phyloP scores from a whole-genome alignment of 2,113 vertebrate genomes.

The Pithys albifrons region DNA sequence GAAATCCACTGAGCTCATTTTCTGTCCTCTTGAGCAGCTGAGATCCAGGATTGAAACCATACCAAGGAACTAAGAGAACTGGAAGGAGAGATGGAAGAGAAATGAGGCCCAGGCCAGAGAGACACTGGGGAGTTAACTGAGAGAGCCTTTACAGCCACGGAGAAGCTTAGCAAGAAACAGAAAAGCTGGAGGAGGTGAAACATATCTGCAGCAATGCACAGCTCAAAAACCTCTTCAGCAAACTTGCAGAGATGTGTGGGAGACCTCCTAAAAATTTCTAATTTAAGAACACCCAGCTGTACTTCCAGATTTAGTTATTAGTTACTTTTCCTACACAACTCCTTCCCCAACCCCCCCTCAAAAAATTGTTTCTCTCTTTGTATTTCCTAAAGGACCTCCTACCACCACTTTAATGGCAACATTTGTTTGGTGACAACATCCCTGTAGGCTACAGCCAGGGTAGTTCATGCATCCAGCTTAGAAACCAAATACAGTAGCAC shows the following conservation, averaged over 20 bases:
- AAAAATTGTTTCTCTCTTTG: background rate
- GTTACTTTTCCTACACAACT: background rate
- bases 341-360: too few species aligned
- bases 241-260: slow-evolving; percentile 25
- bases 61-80: background rate
- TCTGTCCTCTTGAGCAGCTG: background rate
- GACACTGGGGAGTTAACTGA: background rate
- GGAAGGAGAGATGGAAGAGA: background rate
- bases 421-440: slow-evolving; percentile 36
- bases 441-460: background rate
- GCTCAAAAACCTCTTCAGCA: background rate
- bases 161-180: slow-evolving; percentile 20
- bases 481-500: slow-evolving; percentile 2
- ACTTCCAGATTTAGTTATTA: slow-evolving; percentile 42
- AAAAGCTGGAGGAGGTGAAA: slow-evolving; percentile 37
- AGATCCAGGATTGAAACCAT: background rate
- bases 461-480: background rate
- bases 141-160: background rate
- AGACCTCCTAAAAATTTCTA: slow-evolving; percentile 40
- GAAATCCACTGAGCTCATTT: background rate
- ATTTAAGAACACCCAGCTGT: slow-evolving; percentile 36
- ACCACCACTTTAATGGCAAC: slow-evolving; percentile 5
- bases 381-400: slow-evolving; percentile 32
- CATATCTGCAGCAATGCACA: background rate
- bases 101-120: background rate